Conservation (phyloP, 2,888 invertebrate species). For the Cinara cedri region DNA sequence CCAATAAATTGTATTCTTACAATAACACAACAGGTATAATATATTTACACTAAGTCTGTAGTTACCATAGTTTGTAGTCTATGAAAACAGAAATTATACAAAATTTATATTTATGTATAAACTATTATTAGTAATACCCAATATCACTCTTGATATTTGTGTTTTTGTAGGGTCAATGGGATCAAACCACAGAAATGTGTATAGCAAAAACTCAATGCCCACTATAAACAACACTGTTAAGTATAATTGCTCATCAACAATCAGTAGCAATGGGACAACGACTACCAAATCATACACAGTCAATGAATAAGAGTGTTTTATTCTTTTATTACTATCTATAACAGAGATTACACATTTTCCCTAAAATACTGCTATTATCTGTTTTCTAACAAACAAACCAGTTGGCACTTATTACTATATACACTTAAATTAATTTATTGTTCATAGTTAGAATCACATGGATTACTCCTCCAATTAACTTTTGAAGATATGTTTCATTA, state of each 20-base stretch:
- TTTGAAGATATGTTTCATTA: too few species aligned
- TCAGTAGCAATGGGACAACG: conserved; percentile 17
- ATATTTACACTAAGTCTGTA: neutral
- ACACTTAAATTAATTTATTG: neutral
- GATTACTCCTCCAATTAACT: too few species aligned
- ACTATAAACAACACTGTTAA: conserved; percentile 13
- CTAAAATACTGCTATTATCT: neutral
- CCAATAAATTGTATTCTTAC: conserved; percentile 46
- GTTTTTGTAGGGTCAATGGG: neutral
- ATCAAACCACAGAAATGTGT: conserved; percentile 50
- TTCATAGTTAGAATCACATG: neutral
- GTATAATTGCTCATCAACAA: conserved; percentile 35
- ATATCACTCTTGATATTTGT: neutral
- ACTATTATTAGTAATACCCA: neutral
- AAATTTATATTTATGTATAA: neutral
- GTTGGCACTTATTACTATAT: conserved; percentile 4
- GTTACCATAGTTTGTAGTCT: too few species aligned
- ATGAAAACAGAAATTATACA: too few species aligned
- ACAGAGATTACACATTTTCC: neutral
- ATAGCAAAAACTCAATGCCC: conserved; percentile 14
- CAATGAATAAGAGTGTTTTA: conserved; percentile 17
- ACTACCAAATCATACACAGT: conserved; percentile 48
- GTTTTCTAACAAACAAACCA: too few species aligned
- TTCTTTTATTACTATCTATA: neutral
- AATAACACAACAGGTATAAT: conserved; percentile 36